phyloP scores from a whole-genome alignment of 1,140 invertebrate species.

The Zaprionus davidi region DNA sequence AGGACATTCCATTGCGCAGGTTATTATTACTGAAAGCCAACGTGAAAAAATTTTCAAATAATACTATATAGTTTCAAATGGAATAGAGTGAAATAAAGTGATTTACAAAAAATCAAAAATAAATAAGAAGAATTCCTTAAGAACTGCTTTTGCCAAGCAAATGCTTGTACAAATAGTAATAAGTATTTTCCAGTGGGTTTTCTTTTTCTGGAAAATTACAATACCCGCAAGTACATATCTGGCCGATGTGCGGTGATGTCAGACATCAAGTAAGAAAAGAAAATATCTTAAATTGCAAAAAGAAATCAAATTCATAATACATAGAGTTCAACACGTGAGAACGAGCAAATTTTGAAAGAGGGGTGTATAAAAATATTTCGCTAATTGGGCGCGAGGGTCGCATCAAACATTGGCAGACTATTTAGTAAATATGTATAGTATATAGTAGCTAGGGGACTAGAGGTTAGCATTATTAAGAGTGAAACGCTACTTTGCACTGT shows the following conservation, averaged over 20 bases:
- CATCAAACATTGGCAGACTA: conserved; percentile 4
- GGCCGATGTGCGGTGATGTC: conserved; percentile 17
- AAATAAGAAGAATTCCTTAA: not conserved
- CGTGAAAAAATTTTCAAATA: conserved; percentile 37
- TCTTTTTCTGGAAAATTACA: conserved; percentile 13
- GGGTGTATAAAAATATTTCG: conserved; percentile 3
- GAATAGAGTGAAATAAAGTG: conserved; percentile 46
- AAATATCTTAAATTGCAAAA: conserved; percentile 20
- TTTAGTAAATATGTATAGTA: not conserved
- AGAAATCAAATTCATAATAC: conserved; percentile 23
- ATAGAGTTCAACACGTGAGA: conserved; percentile 31
- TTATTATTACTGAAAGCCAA: conserved; percentile 62
- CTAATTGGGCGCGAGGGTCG: conserved; percentile 7
- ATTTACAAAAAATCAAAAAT: not conserved
- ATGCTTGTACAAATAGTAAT: not conserved
- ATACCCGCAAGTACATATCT: conserved; percentile 3
- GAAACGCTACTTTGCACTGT: conserved; percentile 21
- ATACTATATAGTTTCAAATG: conserved; percentile 17
- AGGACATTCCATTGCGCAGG: conserved; percentile 78
- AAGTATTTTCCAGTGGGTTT: not conserved
- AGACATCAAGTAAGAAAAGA: not conserved
- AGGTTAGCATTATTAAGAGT: conserved; percentile 27
- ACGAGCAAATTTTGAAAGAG: conserved; percentile 31
- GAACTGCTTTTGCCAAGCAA: conserved; percentile 1
- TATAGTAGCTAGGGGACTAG: conserved; percentile 19